Percentiles rank a stretch among this genome's conserved stretches.
phyloP scores from a whole-genome alignment of 2,888 invertebrate species.

The Malthinus flaveolus region DNA sequence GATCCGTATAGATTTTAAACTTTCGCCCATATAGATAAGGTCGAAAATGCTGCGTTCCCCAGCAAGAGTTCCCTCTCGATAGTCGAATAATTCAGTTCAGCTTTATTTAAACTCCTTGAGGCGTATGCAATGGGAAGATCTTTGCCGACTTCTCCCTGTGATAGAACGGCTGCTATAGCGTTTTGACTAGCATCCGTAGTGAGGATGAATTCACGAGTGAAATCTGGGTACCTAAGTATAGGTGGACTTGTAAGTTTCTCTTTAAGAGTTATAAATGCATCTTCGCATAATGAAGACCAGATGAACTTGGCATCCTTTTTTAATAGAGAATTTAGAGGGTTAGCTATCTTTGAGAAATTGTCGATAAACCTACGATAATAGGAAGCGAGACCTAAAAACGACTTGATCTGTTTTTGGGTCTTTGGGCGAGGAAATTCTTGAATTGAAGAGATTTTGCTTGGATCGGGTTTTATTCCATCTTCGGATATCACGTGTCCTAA shows the following conservation, averaged over 20 bases:
- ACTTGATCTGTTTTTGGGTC: constrained; percentile 16
- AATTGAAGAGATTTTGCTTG: constrained; percentile 32
- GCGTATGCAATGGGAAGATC: constrained; percentile 15
- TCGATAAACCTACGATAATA: constrained; percentile 28
- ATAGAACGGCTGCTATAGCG: constrained; percentile 11
- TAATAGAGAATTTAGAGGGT: constrained; percentile 15
- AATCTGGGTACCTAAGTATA: constrained; percentile 20
- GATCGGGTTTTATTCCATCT: constrained; percentile 33
- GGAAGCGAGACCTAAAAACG: constrained; percentile 22
- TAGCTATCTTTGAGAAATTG: constrained; percentile 22
- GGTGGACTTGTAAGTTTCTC: constrained; percentile 5
- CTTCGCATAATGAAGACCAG: constrained; percentile 14
- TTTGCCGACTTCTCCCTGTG: not conserved
- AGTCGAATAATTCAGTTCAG: constrained; percentile 14
- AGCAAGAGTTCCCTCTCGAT: constrained; percentile 9
- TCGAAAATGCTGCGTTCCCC: constrained; percentile 1
- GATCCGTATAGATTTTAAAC: constrained; percentile 14
- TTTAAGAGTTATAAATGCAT: constrained; percentile 15
- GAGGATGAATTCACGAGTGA: constrained; percentile 12
- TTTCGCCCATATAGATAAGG: constrained; percentile 18
- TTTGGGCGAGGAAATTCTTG: constrained; percentile 29
- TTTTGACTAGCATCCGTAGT: constrained; percentile 20
- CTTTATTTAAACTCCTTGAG: constrained; percentile 13
- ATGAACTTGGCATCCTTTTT: constrained; percentile 13
- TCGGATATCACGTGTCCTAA: too few species aligned